Base-by-base conservation (phyloP, 2,888 invertebrate species). In the Ichneumoninae sp. region DNA sequence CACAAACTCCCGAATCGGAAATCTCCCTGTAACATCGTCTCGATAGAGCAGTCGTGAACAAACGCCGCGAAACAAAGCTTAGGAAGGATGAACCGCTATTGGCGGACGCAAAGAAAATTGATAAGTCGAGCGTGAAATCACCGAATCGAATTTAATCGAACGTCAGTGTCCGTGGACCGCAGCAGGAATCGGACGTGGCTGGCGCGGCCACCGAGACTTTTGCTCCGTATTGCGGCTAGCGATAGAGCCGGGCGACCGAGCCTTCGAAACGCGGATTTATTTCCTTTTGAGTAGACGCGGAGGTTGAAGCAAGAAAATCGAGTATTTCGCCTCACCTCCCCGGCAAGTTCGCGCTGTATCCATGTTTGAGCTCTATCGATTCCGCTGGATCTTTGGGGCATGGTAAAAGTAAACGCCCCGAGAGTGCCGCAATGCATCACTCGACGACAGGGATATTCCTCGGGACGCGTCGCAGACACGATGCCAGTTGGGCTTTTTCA, bases 401-500 rank as follows among this genome's bases (percentile, higher is more conserved):
- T 62, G 47, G 13, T 50, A 57, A 16, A 47, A 33, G 19, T 33
- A 65, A 65, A 52, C 80, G 81, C 71, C 69, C 70, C 72, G 83
- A 50, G 66, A 40, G 40, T 86, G 86, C 86, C 89, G 89, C 89
- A 89, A 89, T 89, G 89, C 89, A 89, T 88, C 88, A 89, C 87
- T 86, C 80, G 68, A 75, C 75, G 60, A 65, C 62, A 80, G 84
- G 71, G 54, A 71, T 54, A 54, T 40, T 36, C n/a, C 57, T 13
- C 80, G 66, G 74, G 80, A 72, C 68, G 68, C 80, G 52, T 74
- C 47, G 57, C 57, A 80, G 74, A 80, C 66, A 44, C 57, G 22
- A 22, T 57, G 68, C 57, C 36, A 44, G 47, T 26, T 62, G 62
- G 26, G 4, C 13, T 47, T 33, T 74, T 52, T 22, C 33, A 22